phyloP scores from a whole-genome alignment of 2,113 vertebrate genomes.

The Barnardius zonarius region DNA sequence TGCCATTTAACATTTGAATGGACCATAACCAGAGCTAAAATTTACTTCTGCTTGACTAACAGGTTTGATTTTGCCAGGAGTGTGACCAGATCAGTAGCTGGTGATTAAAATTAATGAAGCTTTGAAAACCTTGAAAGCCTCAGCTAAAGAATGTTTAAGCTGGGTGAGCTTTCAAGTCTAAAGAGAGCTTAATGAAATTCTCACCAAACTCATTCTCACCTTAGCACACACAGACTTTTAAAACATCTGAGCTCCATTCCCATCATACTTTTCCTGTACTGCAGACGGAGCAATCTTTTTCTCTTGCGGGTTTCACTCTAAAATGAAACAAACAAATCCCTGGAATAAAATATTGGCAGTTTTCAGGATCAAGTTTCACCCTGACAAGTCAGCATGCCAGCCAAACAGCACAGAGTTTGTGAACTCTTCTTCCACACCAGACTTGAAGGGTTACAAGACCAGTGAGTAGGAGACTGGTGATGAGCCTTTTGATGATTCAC shows the following conservation, averaged over 20 bases:
- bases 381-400: not conserved
- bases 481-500: not conserved
- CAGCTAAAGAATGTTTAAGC: not conserved
- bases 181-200: not conserved
- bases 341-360: not conserved
- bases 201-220: not conserved
- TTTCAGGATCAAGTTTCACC: not conserved
- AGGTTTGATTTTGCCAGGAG: not conserved
- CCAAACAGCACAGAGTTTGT: not conserved
- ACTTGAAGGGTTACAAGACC: not conserved
- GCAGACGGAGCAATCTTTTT: not conserved
- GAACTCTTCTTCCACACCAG: not conserved
- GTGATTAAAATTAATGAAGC: conserved; percentile 43
- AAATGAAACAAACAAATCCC: not conserved
- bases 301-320: not conserved
- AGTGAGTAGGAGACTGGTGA: not conserved
- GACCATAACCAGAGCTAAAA: conserved; percentile 7
- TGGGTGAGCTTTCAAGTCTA: not conserved
- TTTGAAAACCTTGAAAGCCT: conserved; percentile 4
- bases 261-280: not conserved
- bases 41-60: conserved; percentile 20
- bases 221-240: not conserved
- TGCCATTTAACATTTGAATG: conserved; percentile 9
- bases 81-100: conserved; percentile 1
- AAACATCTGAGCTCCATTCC: not conserved